Conservation (phyloP, 1,140 invertebrate species). For the Neodiprion lecontei region DNA sequence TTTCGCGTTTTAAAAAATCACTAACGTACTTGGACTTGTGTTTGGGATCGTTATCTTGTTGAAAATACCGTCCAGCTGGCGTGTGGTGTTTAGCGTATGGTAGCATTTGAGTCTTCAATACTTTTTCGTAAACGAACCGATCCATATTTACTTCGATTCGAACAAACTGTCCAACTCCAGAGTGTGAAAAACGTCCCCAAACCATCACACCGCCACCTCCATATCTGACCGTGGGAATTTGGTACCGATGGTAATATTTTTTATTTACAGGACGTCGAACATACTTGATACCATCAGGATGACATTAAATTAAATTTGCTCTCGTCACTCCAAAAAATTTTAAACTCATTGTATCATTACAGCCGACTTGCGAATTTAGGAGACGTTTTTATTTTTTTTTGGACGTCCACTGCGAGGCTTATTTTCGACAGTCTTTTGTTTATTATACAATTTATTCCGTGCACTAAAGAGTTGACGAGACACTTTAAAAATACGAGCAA, state of each 20-base stretch:
- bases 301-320: not conserved
- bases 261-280: conserved; percentile 1
- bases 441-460: no score
- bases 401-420: no score
- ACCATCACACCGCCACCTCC: conserved; percentile 42
- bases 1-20: conserved; percentile 33
- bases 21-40: conserved; percentile 33
- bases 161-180: conserved; percentile 39
- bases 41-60: conserved; percentile 52
- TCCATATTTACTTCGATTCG: conserved; percentile 44
- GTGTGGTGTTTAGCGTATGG: conserved; percentile 28
- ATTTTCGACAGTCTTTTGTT: no score
- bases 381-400: no score
- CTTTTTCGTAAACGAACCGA: conserved; percentile 33
- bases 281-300: not conserved
- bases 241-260: conserved; percentile 3
- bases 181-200: conserved; percentile 44
- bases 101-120: conserved; percentile 32
- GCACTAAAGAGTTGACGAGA: no score
- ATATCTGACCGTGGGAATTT: conserved; percentile 38
- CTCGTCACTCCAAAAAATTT: not conserved
- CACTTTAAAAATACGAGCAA: no score
- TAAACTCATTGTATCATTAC: no score
- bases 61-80: conserved; percentile 34
- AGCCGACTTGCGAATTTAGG: no score